Percentiles rank a stretch among this genome's conserved stretches.
phyloP scores from a whole-genome alignment of 2,888 invertebrate genomes.

The Entomobrya multifasciata region DNA sequence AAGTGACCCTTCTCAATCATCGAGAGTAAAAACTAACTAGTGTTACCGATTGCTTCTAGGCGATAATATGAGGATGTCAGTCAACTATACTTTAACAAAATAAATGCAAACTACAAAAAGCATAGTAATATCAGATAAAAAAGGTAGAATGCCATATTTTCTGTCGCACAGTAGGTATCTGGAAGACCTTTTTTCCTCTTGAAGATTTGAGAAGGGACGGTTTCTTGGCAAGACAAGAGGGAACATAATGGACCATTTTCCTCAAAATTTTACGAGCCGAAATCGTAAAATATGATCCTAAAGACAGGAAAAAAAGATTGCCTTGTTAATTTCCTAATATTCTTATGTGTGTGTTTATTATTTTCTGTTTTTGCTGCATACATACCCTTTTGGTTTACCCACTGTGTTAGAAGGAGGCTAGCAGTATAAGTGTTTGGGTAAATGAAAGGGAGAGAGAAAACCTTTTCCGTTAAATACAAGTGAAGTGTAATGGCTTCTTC shows the following conservation, averaged over 20 bases:
- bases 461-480: slow-evolving; percentile 56
- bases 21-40: slow-evolving; percentile 13
- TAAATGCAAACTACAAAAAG: slow-evolving; percentile 37
- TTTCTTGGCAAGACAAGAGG: slow-evolving; percentile 33
- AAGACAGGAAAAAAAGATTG: slow-evolving; percentile 56
- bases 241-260: slow-evolving; percentile 76
- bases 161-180: slow-evolving; percentile 62
- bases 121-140: slow-evolving; percentile 54
- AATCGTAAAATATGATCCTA: slow-evolving; percentile 78
- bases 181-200: slow-evolving; percentile 51
- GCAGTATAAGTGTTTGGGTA: background rate
- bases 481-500: slow-evolving; percentile 62
- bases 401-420: slow-evolving; percentile 8
- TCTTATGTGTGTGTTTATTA: slow-evolving; percentile 59
- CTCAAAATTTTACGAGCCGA: slow-evolving; percentile 73
- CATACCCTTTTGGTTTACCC: slow-evolving; percentile 30
- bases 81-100: background rate
- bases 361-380: slow-evolving; percentile 49
- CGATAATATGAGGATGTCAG: slow-evolving; percentile 3
- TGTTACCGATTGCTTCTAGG: background rate
- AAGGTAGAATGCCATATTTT: background rate
- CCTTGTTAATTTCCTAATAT: slow-evolving; percentile 75
- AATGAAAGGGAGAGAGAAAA: slow-evolving; percentile 11
- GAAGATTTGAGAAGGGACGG: slow-evolving; percentile 50
- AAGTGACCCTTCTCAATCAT: slow-evolving; percentile 54